phyloP scores from a whole-genome alignment of 1,140 invertebrate genomes.

The Drosophila fuyamai region DNA sequence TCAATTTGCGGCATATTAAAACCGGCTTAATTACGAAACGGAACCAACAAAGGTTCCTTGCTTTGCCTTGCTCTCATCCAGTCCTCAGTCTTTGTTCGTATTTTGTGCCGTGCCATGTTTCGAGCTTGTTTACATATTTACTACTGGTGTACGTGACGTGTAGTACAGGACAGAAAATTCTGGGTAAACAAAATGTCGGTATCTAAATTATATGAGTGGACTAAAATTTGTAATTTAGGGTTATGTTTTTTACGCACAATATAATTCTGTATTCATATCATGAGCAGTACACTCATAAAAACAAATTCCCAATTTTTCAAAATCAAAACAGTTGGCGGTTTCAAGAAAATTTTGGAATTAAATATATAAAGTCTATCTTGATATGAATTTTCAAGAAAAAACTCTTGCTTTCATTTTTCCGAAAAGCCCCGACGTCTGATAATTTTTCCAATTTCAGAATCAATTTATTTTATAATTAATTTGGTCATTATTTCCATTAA shows the following conservation, averaged over 20 bases:
- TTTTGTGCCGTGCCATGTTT: constrained; percentile 40
- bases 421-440: too few relatives aligned
- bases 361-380: too few relatives aligned
- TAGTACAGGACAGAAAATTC: constrained; percentile 53
- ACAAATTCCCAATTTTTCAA: too few relatives aligned
- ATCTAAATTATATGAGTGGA: constrained; percentile 47
- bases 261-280: constrained; percentile 11
- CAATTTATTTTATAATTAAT: too few relatives aligned
- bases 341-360: too few relatives aligned
- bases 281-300: too few relatives aligned
- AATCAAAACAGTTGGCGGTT: too few relatives aligned
- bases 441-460: too few relatives aligned
- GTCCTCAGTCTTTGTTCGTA: background rate
- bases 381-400: too few relatives aligned
- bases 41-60: constrained; percentile 67
- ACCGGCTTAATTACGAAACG: constrained; percentile 77
- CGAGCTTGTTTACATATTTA: constrained; percentile 56
- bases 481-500: too few relatives aligned
- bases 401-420: too few relatives aligned
- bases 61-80: constrained; percentile 9
- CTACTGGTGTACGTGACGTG: constrained; percentile 55
- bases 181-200: constrained; percentile 66
- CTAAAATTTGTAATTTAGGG: constrained; percentile 52
- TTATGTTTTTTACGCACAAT: constrained; percentile 49
- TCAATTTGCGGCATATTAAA: constrained; percentile 79